These are phyloP conservation scores for Anorthoa munda DNA, from an alignment of 2,888 invertebrate species.

Conservation along the genomic window DNA sequence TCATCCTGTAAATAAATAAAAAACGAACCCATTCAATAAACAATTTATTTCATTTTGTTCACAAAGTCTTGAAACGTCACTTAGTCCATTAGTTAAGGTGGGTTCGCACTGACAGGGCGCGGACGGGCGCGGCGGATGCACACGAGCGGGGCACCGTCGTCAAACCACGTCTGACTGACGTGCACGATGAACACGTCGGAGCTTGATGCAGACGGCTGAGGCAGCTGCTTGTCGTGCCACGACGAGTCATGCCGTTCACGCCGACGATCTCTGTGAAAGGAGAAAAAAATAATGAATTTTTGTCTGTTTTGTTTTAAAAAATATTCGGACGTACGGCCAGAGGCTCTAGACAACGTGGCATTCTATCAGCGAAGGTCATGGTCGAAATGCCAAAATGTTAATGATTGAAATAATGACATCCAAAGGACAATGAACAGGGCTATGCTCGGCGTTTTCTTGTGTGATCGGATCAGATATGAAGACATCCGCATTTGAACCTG, in stretches of 20 bases:
- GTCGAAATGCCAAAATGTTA: no score
- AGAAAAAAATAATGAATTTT: background rate
- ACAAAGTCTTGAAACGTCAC: conserved; percentile 33
- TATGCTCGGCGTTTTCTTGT: no score
- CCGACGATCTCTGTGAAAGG: conserved; percentile 80
- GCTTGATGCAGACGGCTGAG: conserved; percentile 78
- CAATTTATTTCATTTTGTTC: conserved; percentile 38
- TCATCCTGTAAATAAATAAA: conserved; percentile 17
- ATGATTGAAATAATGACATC: no score
- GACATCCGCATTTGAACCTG: no score
- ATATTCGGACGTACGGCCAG: no score
- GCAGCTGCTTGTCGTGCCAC: conserved; percentile 81
- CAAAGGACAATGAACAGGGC: no score
- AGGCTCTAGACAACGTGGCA: no score
- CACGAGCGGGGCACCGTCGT: conserved; percentile 44
- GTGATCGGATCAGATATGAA: no score
- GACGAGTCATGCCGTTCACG: conserved; percentile 79
- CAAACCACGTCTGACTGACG: conserved; percentile 74
- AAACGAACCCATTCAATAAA: background rate
- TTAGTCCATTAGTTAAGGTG: conserved; percentile 74
- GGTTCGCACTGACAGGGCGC: conserved; percentile 79
- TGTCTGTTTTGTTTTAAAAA: background rate
- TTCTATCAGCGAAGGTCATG: no score
- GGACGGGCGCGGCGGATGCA: conserved; percentile 70
- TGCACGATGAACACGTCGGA: conserved; percentile 80